Conservation (phyloP, 2,113 vertebrate species). For the Eretmochelys imbricata region DNA sequence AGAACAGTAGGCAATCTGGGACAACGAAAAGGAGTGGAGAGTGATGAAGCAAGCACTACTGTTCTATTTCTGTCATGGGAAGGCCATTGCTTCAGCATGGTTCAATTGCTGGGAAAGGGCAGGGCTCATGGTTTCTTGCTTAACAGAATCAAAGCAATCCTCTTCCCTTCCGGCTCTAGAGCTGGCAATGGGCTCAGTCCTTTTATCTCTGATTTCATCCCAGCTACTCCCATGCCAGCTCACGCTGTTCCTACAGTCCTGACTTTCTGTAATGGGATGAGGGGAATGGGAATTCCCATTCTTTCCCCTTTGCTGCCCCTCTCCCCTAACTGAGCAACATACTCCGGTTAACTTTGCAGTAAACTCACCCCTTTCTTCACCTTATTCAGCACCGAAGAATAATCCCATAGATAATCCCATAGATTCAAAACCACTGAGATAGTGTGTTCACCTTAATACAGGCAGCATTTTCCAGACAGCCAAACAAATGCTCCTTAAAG, state of each 20-base stretch:
- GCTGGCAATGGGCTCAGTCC: neutral
- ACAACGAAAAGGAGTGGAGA: neutral
- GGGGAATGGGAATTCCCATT: neutral
- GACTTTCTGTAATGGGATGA: fast-evolving
- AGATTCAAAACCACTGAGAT: neutral
- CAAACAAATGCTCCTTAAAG: neutral
- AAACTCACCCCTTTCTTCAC: neutral
- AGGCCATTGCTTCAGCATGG: neutral
- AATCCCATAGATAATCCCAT: neutral
- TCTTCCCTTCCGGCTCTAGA: constrained; percentile 15
- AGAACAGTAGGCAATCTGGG: neutral
- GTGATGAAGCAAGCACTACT: fast-evolving
- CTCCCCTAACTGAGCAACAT: neutral
- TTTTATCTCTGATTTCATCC: neutral
- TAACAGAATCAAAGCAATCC: neutral
- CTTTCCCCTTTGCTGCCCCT: fast-evolving
- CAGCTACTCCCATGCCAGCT: constrained; percentile 28
- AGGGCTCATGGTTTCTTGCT: neutral
- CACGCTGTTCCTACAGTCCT: neutral
- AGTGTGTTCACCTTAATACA: neutral
- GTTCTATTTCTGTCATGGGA: neutral
- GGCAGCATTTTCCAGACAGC: neutral
- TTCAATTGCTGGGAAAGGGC: neutral
- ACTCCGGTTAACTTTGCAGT: neutral
- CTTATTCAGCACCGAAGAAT: neutral